These are phyloP conservation scores for Leptatherina wallacei DNA, from an alignment of 2,797 vertebrate species.

Conservation along the genomic window DNA sequence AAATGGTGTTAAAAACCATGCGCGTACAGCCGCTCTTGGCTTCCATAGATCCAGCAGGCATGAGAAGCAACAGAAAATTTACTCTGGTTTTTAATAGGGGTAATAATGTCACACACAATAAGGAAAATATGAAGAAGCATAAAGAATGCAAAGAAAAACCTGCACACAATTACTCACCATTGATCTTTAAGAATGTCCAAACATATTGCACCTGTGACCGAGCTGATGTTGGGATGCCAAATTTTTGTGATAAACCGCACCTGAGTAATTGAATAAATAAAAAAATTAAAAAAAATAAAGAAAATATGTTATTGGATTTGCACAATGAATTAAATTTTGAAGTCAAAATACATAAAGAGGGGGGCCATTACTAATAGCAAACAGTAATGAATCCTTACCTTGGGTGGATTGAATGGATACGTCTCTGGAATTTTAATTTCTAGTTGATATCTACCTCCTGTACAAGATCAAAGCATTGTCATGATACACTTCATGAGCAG, in stretches of 20 bases:
- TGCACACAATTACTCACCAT: conserved; percentile 87
- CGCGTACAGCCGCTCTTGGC: too few relatives aligned
- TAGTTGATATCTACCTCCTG: conserved; percentile 98
- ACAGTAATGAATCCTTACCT: conserved; percentile 82
- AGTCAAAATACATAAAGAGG: not conserved
- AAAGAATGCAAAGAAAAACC: conserved; percentile 24
- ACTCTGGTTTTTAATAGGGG: not conserved
- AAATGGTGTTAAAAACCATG: too few relatives aligned
- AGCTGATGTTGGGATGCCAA: conserved; percentile 99
- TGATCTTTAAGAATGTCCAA: conserved; percentile 99
- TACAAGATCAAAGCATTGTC: conserved; percentile 35
- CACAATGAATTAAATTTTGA: not conserved
- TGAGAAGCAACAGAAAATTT: not conserved
- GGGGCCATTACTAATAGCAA: not conserved
- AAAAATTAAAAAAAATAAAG: not conserved
- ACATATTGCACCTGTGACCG: conserved; percentile 98
- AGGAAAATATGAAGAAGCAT: not conserved
- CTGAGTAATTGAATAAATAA: conserved; percentile 72
- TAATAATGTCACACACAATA: not conserved
- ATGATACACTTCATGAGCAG: not conserved
- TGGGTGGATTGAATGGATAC: conserved; percentile 99
- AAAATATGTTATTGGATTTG: not conserved
- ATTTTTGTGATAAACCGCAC: conserved; percentile 99
- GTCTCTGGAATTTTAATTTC: conserved; percentile 99
- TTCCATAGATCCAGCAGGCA: not conserved